Base-by-base conservation (phyloP, 2,888 invertebrate genomes). In the Hydraecia micacea region DNA sequence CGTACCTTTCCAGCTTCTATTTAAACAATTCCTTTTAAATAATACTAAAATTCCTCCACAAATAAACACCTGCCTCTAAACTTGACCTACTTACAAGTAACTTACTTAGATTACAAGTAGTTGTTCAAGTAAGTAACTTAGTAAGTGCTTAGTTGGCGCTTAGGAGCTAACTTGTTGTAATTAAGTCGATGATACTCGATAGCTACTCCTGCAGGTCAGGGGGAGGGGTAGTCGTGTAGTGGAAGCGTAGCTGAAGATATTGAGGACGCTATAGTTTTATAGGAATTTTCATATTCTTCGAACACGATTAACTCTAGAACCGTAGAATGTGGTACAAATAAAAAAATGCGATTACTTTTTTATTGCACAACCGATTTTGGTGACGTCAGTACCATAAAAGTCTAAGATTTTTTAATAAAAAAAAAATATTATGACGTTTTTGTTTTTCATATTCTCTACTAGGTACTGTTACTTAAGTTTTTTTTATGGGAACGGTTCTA, bases 151-250 rank as follows among this genome's bases (percentile, higher is more conserved):
- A 76, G 74, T 77, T 76, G 13, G 66, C 68, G 74, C 68, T 73
- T 63, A 73, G 80, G 66, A 67, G 52, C 55, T 73, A 80, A 87
- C 80, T 86, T 80, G 75, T 73, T 73, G 73, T 82, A 77, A 83
- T 83, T 77, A 83, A 83, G 75, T 67, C 46, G 63, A 78, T 80
- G 85, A 85, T 75, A 86, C 83, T 70, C 39, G 67, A 80, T 83
- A 87, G 65, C 11, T 67, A 55, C 52, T 76, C 13, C 36, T 60
- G 7, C n/a, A 21, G 77, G 62, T 6, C 49, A 62, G n/a, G 11
- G 15, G 8, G 18, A 25, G n/a, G 42, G 28, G 0, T 2, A 15
- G 25, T 2, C 3, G 3, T 15, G 36, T 28, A 77, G 28, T 69
- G 32, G 11, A n/a, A 81, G 84, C 75, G 21, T 32, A 18, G 66